Base-by-base conservation (phyloP, 2,888 invertebrate genomes). In the Syrista parreyssii region DNA sequence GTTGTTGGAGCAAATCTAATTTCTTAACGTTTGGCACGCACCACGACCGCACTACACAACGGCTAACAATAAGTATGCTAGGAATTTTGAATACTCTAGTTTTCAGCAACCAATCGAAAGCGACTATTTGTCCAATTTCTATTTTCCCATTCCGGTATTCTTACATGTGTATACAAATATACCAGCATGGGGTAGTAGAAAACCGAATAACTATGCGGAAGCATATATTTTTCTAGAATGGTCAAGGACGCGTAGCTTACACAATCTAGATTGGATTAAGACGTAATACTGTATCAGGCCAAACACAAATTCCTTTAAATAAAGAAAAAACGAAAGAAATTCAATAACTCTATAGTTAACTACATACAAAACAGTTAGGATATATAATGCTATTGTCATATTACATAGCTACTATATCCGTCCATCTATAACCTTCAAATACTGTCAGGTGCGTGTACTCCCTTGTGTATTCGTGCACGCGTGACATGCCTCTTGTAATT, bases 1-100 rank as follows among this genome's bases (percentile, higher is more conserved):
- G 36, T 34, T n/a, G 34, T 74, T 74, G 74, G 74, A 74, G 74
- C 6, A 74, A 34, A 74, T 74, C 74, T 35, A 74, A 74, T 40
- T 74, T 74, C 74, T 74, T 74, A 33, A 33, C 15, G 30, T 74
- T 74, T 40, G 74, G 74, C 36, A 74, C 74, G 71, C 31, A 71
- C 32, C 12, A 31, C 23, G 71, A 33, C 12, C 71, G 31, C 31
- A 33, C 71, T 33, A 71, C 15, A 71, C 55, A 23, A 23, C 55
- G 55, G 23, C 55, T 55, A 55, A 23, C 55, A 9, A 55, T 33
- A 71, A 71, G 71, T 71, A 71, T 71, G 71, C 71, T 32, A 71
- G 23, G 71, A 71, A 71, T 31, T 71, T 71, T 33, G 71, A 55
- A n/a, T 71, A 30, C 15, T 71, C 71, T 4, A 33, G 31, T 33